A percentile compares a stretch with the other conserved stretches of the same genome.
phyloP scores from a whole-genome alignment of 2,888 invertebrate species.

The Spatulosminthurus flaviceps region DNA sequence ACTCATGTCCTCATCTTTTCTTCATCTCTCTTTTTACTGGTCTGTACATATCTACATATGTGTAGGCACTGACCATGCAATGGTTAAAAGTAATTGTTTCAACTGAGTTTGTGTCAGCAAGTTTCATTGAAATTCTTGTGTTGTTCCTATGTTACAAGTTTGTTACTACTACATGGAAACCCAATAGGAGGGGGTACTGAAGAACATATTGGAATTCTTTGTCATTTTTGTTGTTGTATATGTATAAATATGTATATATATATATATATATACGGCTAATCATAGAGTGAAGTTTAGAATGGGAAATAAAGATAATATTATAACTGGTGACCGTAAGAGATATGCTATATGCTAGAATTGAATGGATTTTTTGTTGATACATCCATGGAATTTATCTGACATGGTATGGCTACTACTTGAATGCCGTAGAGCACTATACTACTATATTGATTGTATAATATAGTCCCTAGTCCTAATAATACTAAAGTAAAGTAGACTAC shows the following conservation, averaged over 20 bases:
- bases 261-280: too few relatives aligned
- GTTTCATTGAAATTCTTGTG: neutral
- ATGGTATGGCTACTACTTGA: too few relatives aligned
- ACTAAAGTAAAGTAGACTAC: too few relatives aligned
- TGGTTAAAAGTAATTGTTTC: neutral
- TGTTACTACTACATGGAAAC: too few relatives aligned
- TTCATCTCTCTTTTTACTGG: neutral
- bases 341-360: neutral
- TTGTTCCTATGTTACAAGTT: neutral
- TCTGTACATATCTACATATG: too few relatives aligned
- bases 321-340: neutral
- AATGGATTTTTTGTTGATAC: neutral
- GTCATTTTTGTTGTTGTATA: too few relatives aligned
- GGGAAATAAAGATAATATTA: constrained; percentile 4
- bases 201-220: too few relatives aligned
- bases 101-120: neutral
- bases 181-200: too few relatives aligned
- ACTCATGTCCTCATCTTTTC: constrained; percentile 39
- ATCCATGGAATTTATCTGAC: neutral
- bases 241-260: neutral
- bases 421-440: too few relatives aligned
- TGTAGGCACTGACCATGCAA: too few relatives aligned
- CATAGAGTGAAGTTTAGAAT: neutral
- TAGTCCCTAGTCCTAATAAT: too few relatives aligned
- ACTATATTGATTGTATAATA: too few relatives aligned